phyloP scores from a whole-genome alignment of 53 echinoderm and acorn worm species.

The Crossaster papposus region DNA sequence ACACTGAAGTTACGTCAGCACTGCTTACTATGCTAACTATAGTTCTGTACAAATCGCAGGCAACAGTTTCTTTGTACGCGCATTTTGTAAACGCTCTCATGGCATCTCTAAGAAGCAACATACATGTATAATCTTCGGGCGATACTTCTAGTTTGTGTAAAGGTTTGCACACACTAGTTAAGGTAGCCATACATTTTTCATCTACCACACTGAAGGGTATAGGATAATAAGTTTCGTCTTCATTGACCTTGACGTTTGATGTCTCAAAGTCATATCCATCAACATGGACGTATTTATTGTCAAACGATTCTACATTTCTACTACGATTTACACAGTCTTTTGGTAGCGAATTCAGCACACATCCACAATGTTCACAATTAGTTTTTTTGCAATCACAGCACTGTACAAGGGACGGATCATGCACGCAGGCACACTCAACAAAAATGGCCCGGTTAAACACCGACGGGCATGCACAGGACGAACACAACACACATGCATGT shows the following conservation, averaged over 20 bases:
- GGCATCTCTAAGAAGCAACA: constrained; percentile 15
- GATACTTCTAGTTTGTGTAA: background rate
- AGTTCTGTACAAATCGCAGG: background rate
- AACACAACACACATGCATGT: constrained; percentile 49
- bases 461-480: constrained; percentile 23
- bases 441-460: background rate
- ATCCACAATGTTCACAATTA: background rate
- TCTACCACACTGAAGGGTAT: background rate
- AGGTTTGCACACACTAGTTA: background rate
- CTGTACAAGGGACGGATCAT: constrained; percentile 48
- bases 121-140: background rate
- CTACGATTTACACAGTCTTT: background rate
- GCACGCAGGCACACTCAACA: constrained; percentile 41
- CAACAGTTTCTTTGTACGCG: background rate
- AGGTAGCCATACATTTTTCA: background rate
- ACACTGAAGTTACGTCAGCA: constrained; percentile 28
- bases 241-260: background rate
- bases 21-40: constrained; percentile 9
- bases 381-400: constrained; percentile 15
- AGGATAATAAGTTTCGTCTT: background rate
- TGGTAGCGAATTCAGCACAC: constrained; percentile 19
- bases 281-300: background rate
- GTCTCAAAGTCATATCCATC: background rate
- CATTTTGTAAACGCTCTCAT: background rate
- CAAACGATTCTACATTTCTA: background rate